Percentiles rank a stretch among this genome's conserved stretches.
Conservation (phyloP, 2,888 invertebrate genomes). For the Bembecia ichneumoniformis region DNA sequence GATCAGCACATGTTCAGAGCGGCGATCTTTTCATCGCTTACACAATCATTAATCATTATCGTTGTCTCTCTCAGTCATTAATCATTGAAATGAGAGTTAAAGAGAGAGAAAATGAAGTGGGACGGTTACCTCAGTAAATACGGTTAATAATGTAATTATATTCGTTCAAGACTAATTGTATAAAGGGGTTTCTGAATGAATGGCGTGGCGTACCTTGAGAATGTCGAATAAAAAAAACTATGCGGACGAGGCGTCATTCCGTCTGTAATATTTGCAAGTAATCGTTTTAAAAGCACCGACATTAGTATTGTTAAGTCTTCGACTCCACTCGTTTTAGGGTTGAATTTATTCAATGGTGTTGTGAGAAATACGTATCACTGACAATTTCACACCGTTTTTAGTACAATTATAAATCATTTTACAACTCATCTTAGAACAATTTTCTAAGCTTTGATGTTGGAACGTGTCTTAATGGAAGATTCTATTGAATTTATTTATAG, state of each 20-base stretch:
- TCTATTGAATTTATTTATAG: no score
- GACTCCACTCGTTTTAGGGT: background rate
- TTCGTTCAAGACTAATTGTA: constrained; percentile 53
- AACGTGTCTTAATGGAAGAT: no score
- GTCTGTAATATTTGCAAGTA: background rate
- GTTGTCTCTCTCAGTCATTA: constrained; percentile 43
- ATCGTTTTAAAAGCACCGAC: background rate
- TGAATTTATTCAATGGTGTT: background rate
- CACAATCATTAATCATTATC: constrained; percentile 56
- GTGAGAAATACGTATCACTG: constrained; percentile 20
- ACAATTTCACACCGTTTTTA: constrained; percentile 39
- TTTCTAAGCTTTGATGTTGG: background rate
- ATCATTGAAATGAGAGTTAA: constrained; percentile 70
- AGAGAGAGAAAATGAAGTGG: constrained; percentile 69
- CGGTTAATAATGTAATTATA: constrained; percentile 61
- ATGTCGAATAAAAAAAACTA: constrained; percentile 1
- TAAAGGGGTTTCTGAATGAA: constrained; percentile 44
- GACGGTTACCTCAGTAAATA: constrained; percentile 47
- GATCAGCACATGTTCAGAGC: constrained; percentile 43
- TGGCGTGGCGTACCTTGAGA: constrained; percentile 20
- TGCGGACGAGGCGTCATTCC: background rate
- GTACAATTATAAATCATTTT: constrained; percentile 31
- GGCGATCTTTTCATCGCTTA: constrained; percentile 55
- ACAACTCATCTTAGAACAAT: constrained; percentile 9
- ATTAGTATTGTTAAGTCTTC: background rate